Evolutionary conservation across 2,113 vertebrate species (phyloP).

Genomic region (Azemiops feae): DNA sequence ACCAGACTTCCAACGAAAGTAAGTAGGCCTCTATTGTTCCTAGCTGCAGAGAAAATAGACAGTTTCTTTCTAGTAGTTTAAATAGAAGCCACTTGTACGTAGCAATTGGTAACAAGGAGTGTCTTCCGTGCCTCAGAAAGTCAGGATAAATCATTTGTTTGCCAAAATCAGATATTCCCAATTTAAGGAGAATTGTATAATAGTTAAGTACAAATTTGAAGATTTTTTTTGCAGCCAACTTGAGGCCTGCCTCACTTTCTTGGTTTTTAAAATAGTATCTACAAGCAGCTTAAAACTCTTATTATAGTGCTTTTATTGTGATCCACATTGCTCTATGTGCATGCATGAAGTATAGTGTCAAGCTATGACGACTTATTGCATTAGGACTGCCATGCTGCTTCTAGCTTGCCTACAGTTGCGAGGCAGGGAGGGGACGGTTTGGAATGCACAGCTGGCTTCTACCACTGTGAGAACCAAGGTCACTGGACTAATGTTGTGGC

Average conservation of each 20-base stretch:
- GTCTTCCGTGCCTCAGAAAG: not conserved
- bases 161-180: not conserved
- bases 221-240: not conserved
- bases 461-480: too few species aligned
- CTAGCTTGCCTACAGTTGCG: too few species aligned
- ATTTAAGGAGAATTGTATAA: not conserved
- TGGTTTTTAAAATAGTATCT: not conserved
- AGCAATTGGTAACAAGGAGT: not conserved
- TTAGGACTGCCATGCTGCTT: too few species aligned
- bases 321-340: not conserved
- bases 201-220: not conserved
- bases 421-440: too few species aligned
- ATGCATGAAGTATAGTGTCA: not conserved
- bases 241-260: not conserved
- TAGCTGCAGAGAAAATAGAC: not conserved
- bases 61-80: not conserved
- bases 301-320: not conserved
- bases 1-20: constrained; percentile 97
- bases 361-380: too few species aligned
- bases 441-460: too few species aligned
- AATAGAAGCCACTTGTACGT: not conserved
- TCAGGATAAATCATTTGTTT: not conserved
- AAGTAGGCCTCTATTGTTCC: constrained; percentile 60
- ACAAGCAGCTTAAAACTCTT: not conserved
- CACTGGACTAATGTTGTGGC: too few species aligned